Evolutionary conservation across 2,797 vertebrate genomes (phyloP).

Genomic region (Uromys caudimaculatus): DNA sequence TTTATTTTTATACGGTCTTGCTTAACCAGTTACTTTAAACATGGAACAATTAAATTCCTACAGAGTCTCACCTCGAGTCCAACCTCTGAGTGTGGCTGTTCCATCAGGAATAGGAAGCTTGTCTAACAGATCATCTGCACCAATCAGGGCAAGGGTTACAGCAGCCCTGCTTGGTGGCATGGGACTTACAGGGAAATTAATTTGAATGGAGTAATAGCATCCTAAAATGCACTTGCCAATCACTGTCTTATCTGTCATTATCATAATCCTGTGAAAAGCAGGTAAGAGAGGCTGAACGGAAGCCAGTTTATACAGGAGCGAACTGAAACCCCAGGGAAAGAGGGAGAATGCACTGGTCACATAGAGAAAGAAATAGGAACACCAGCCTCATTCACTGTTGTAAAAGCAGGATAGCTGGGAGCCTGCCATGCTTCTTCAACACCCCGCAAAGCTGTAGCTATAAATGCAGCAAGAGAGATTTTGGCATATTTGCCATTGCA

Average conservation of each 20-base stretch:
- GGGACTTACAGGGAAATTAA: conserved; percentile 35
- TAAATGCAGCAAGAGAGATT: conserved; percentile 69
- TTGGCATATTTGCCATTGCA: conserved; percentile 75
- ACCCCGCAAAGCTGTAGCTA: conserved; percentile 75
- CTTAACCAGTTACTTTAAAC: conserved; percentile 7
- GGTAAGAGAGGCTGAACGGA: background rate
- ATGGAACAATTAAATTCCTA: conserved; percentile 13
- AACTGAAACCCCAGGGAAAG: background rate
- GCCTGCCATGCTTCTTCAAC: conserved; percentile 66
- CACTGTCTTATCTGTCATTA: background rate
- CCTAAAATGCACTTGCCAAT: background rate
- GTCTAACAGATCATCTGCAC: conserved; percentile 6
- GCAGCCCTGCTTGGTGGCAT: background rate
- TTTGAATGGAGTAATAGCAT: conserved; percentile 7
- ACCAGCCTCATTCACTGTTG: conserved; percentile 59
- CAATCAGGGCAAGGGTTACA: background rate
- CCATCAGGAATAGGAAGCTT: background rate
- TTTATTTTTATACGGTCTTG: background rate
- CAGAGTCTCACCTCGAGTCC: background rate
- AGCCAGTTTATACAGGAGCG: background rate
- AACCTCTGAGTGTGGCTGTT: background rate
- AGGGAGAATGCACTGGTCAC: conserved; percentile 38
- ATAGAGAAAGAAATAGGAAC: conserved; percentile 38
- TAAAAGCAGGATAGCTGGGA: conserved; percentile 58
- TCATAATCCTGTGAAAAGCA: background rate